Conservation (phyloP, 2,113 vertebrate genomes). For the Sceloporus undulatus region DNA sequence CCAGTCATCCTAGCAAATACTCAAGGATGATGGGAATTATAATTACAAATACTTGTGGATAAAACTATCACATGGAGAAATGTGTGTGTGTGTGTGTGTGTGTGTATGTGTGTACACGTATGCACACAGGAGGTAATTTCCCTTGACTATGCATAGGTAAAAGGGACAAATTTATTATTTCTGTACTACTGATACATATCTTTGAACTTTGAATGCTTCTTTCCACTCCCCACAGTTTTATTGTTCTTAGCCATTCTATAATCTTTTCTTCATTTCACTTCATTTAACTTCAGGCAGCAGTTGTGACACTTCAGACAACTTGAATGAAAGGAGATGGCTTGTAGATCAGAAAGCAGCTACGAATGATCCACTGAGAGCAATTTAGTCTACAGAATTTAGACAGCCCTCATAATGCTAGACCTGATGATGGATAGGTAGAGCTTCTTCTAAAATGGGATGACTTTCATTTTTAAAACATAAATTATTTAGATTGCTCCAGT, state of each 20-base stretch:
- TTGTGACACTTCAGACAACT: constrained; percentile 24
- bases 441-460: neutral
- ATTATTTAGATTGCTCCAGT: constrained; percentile 36
- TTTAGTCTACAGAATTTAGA: constrained; percentile 4
- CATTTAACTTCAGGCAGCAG: constrained; percentile 26
- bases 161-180: neutral
- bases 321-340: constrained; percentile 17
- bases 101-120: too few relatives aligned
- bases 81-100: neutral
- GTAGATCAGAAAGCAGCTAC: neutral
- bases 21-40: neutral
- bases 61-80: neutral
- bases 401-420: constrained; percentile 2
- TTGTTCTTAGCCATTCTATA: neutral
- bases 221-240: neutral
- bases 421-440: constrained; percentile 4
- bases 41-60: neutral
- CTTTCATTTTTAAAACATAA: constrained; percentile 36
- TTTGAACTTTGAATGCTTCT: neutral
- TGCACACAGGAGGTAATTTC: too few relatives aligned
- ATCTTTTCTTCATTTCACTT: neutral
- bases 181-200: neutral
- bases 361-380: constrained; percentile 10
- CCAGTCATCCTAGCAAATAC: too few relatives aligned
- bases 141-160: neutral